Percentiles rank a stretch among this genome's conserved stretches.
Conservation (phyloP, 2,888 invertebrate species). For the Mamestra brassicae region DNA sequence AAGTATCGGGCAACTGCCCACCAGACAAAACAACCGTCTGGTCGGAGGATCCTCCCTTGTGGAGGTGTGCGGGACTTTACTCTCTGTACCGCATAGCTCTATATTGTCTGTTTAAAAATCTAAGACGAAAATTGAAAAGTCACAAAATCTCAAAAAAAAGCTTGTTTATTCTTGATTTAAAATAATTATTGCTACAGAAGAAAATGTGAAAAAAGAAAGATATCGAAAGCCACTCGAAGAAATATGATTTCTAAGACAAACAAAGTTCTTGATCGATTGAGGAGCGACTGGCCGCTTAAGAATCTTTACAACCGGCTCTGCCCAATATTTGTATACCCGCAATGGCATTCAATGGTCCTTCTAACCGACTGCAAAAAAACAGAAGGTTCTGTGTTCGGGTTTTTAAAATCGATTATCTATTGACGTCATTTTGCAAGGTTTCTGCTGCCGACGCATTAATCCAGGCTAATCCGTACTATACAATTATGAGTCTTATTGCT, state of each 20-base stretch:
- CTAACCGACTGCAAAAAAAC: conserved; percentile 10
- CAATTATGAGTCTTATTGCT: conserved; percentile 31
- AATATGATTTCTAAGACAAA: conserved; percentile 1
- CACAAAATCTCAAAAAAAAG: too few species aligned
- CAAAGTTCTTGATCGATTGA: background rate
- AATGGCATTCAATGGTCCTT: background rate
- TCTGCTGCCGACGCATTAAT: conserved; percentile 41
- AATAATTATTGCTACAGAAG: background rate
- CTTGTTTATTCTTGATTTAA: background rate
- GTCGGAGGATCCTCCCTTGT: too few species aligned
- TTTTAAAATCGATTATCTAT: conserved; percentile 54
- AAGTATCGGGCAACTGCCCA: too few species aligned
- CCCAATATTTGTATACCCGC: conserved; percentile 20
- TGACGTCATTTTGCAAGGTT: conserved; percentile 54
- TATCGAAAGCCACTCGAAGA: background rate
- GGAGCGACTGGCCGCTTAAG: background rate
- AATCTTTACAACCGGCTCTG: background rate
- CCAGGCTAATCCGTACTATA: conserved; percentile 24
- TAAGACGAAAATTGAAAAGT: too few species aligned
- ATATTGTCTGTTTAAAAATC: too few species aligned
- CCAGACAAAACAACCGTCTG: too few species aligned
- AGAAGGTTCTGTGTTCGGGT: conserved; percentile 12
- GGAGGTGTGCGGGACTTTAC: too few species aligned
- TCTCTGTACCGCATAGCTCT: too few species aligned
- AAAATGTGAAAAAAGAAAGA: background rate